These are phyloP conservation scores for Aphodius sticticus DNA, from an alignment of 2,888 invertebrate genomes.

Conservation along the genomic window DNA sequence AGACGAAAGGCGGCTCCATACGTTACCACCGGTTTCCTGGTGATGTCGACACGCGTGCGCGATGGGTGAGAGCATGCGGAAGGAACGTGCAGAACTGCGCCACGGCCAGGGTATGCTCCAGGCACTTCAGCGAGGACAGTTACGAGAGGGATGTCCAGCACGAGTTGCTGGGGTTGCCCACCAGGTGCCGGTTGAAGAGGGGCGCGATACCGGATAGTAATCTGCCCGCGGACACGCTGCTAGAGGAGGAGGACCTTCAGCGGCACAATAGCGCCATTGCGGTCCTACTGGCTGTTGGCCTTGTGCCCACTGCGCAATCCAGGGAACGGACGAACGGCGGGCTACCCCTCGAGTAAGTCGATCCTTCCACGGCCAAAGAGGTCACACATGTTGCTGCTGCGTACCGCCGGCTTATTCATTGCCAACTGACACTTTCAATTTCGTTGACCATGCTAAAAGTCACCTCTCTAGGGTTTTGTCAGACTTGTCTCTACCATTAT, in stretches of 20 bases:
- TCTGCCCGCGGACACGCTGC: conserved; percentile 47
- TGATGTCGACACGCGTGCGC: conserved; percentile 62
- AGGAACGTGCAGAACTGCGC: conserved; percentile 64
- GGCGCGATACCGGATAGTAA: conserved; percentile 61
- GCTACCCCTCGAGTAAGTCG: conserved; percentile 59
- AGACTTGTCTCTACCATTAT: too few species aligned
- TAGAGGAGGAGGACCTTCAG: conserved; percentile 46
- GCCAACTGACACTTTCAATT: neutral
- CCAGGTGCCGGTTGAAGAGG: conserved; percentile 62
- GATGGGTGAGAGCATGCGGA: conserved; percentile 65
- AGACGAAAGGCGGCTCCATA: conserved; percentile 64
- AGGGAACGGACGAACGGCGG: conserved; percentile 49
- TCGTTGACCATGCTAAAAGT: neutral
- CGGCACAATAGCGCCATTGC: conserved; percentile 58
- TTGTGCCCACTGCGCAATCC: conserved; percentile 58
- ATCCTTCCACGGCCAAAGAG: neutral
- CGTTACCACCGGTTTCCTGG: conserved; percentile 68
- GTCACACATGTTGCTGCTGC: neutral
- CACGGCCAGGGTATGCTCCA: conserved; percentile 65
- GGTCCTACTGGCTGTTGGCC: conserved; percentile 64
- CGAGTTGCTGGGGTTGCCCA: conserved; percentile 64
- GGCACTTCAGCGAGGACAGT: conserved; percentile 62
- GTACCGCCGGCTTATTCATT: neutral
- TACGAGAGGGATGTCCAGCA: conserved; percentile 67
- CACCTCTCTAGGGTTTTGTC: neutral